phyloP scores from a whole-genome alignment of 2,113 vertebrate genomes.

The Peromyscus polionotus region DNA sequence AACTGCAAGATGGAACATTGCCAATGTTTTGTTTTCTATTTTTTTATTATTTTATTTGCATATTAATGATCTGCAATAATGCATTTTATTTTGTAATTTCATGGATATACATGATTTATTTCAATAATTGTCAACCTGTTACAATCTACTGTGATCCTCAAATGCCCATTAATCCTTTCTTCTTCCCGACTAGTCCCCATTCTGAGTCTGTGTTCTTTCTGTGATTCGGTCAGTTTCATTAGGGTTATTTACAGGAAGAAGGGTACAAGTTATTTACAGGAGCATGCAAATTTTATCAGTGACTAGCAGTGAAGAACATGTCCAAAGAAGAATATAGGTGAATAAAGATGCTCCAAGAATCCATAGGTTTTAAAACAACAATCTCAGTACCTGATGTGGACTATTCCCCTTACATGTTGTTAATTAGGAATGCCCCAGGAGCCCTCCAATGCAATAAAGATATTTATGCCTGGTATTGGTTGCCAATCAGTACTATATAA shows the following conservation, averaged over 20 bases:
- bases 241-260: background rate
- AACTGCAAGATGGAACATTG: background rate
- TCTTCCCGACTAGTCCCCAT: background rate
- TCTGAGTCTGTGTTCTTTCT: background rate
- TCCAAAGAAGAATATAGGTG: background rate
- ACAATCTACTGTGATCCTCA: background rate
- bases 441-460: background rate
- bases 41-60: background rate
- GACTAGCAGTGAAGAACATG: background rate
- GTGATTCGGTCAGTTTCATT: background rate
- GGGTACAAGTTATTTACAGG: background rate
- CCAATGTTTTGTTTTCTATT: background rate
- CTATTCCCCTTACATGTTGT: background rate
- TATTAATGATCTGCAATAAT: background rate
- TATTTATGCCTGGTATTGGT: background rate
- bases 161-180: background rate
- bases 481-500: background rate
- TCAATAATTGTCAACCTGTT: background rate
- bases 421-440: background rate
- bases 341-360: background rate
- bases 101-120: background rate
- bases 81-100: background rate
- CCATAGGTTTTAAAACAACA: background rate
- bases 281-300: background rate
- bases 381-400: background rate